A percentile compares a stretch with the other conserved stretches of the same genome.
Evolutionary conservation across 2,797 vertebrate species (phyloP).

Genomic region (Platalea minor): DNA sequence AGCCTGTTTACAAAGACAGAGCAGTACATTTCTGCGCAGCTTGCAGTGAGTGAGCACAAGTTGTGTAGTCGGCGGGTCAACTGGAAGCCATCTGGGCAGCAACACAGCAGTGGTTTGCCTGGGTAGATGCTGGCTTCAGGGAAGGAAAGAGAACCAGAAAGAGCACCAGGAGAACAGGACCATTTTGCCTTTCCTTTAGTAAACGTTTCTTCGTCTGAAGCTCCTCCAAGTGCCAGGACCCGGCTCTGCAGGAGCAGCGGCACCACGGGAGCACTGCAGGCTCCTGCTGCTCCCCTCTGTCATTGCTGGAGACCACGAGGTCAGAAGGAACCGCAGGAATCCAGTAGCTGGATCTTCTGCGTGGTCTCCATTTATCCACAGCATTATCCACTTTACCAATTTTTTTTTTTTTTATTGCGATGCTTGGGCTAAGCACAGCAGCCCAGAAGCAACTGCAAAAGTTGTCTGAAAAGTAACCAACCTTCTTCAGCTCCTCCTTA

Average conservation of each 20-base stretch:
- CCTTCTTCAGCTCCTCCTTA: not conserved
- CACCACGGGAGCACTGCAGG: not conserved
- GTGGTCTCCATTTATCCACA: not conserved
- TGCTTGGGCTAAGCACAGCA: not conserved
- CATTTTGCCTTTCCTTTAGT: not conserved
- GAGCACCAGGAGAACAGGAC: not conserved
- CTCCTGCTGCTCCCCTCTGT: not conserved
- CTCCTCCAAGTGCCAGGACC: not conserved
- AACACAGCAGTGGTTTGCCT: rapidly evolving
- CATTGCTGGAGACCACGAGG: rapidly evolving
- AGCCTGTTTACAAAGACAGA: conserved; percentile 53
- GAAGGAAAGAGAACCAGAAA: not conserved
- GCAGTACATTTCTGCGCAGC: not conserved
- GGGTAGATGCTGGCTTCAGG: not conserved
- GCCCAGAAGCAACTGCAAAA: not conserved
- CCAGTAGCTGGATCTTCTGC: not conserved
- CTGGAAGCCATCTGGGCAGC: not conserved
- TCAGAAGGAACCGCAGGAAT: not conserved
- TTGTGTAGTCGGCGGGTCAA: not conserved
- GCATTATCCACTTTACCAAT: not conserved
- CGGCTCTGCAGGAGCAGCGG: not conserved
- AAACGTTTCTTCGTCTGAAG: not conserved
- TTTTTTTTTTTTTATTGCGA: not conserved
- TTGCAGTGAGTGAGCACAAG: not conserved
- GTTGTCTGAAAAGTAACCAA: not conserved